Conservation (phyloP, 2,797 vertebrate genomes). For the Coccyzus lansbergi region DNA sequence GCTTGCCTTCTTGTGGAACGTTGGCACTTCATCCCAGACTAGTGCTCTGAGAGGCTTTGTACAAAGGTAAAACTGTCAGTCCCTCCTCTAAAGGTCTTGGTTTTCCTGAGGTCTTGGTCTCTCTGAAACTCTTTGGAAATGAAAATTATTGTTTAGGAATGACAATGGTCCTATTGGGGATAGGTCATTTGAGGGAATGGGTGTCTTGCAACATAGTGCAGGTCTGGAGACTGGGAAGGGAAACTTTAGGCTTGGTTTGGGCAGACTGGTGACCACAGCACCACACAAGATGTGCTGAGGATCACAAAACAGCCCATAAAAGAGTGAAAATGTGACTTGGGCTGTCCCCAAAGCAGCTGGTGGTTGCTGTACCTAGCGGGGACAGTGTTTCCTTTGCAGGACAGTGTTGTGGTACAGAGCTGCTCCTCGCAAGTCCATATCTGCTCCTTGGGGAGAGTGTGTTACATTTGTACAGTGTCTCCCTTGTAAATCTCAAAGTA, state of each 20-base stretch:
- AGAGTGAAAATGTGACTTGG: neutral
- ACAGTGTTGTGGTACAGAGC: neutral
- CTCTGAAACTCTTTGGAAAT: neutral
- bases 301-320: neutral
- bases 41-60: neutral
- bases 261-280: neutral
- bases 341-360: neutral
- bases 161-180: neutral
- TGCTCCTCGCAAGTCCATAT: neutral
- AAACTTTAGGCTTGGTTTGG: neutral
- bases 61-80: neutral
- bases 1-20: fast-evolving
- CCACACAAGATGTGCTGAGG: neutral
- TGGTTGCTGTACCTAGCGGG: neutral
- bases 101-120: neutral
- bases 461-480: neutral
- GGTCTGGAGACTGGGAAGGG: neutral
- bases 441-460: neutral
- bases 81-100: neutral
- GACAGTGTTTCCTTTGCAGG: neutral
- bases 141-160: neutral
- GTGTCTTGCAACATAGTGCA: fast-evolving
- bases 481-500: neutral
- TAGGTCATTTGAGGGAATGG: neutral
- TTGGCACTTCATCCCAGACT: neutral